Base-by-base conservation (phyloP, 2,888 invertebrate genomes). In the Epirrhoe alternata region DNA sequence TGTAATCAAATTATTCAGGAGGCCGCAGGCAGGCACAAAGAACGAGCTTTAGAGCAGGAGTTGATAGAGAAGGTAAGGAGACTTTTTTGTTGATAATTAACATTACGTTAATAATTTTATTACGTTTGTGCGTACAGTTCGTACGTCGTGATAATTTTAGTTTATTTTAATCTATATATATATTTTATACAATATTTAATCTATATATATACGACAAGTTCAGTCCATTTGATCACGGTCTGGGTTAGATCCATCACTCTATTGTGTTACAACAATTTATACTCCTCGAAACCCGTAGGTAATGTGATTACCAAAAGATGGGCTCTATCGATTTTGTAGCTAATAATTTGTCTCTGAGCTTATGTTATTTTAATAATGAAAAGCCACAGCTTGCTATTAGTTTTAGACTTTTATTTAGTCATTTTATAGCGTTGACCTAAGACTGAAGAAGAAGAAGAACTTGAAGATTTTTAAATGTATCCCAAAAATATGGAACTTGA, bases 1-100 rank as follows among this genome's bases (percentile, higher is more conserved):
- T 70, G 72, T 72, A 70, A 74, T 79, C 73, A 81, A 84, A 14
- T 84, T 79, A 85, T 85, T 84, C 79, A 84, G 75, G 65, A 66
- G 68, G n/a, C n/a, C n/a, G n/a, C n/a, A n/a, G n/a, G 67, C 30
- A 55, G 33, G 66, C 66, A 61, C 61, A 58, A 67, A 63, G 57
- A 54, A 38, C 56, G 49, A 50, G 61, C 0, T 42, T 17, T 64
- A 50, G 59, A 54, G 35, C 30, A 58, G 47, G 59, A 64, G 57
- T 17, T 47, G 30, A 12, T 50, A 35, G 35, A 10, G n/a, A 55
- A 8, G 47, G 53, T 45, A 6, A 38, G 12, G 7, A 38, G 38
- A 12, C 12, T 4, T 6, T 6, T 38, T 7, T 6, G 31, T 5
- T 31, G 31, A 31, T 31, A 31, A 31, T 31, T n/a, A n/a, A n/a